Evolutionary conservation across 2,888 invertebrate species (phyloP).

Genomic region (Drosophila borborema): DNA sequence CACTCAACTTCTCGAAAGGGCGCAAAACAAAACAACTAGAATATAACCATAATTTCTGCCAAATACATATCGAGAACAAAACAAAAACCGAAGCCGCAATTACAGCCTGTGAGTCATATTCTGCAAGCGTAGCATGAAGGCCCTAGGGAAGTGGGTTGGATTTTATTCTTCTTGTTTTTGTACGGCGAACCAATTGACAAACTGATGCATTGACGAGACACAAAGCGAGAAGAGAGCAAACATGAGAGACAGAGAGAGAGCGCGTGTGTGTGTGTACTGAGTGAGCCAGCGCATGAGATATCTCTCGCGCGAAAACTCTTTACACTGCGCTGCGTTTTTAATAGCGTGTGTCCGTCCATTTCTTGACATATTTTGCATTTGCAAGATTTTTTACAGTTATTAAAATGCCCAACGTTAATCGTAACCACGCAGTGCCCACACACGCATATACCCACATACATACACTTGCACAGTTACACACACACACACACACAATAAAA

Average conservation of each 20-base stretch:
- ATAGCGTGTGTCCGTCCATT: constrained; percentile 53
- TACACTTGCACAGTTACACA: constrained; percentile 3
- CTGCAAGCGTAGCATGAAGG: constrained; percentile 58
- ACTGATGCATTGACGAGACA: constrained; percentile 60
- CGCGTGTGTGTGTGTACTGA: neutral
- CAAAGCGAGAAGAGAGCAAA: constrained; percentile 13
- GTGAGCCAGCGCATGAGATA: neutral
- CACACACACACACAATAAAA: constrained; percentile 2
- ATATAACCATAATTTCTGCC: constrained; percentile 11
- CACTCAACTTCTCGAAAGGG: constrained; percentile 46
- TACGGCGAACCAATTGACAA: constrained; percentile 56
- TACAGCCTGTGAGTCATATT: constrained; percentile 72
- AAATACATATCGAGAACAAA: constrained; percentile 51
- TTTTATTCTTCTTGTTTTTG: constrained; percentile 19
- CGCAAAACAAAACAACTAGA: constrained; percentile 17
- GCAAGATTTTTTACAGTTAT: constrained; percentile 66
- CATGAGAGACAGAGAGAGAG: constrained; percentile 11
- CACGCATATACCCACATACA: constrained; percentile 19
- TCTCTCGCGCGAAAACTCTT: constrained; percentile 27
- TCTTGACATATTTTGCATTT: constrained; percentile 67
- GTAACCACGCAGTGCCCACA: constrained; percentile 64
- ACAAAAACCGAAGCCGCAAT: constrained; percentile 55
- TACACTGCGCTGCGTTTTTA: constrained; percentile 55
- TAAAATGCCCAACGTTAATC: constrained; percentile 60
- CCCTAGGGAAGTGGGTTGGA: constrained; percentile 52